Conservation (phyloP, 1,140 invertebrate genomes). For the Listronotus bonariensis region DNA sequence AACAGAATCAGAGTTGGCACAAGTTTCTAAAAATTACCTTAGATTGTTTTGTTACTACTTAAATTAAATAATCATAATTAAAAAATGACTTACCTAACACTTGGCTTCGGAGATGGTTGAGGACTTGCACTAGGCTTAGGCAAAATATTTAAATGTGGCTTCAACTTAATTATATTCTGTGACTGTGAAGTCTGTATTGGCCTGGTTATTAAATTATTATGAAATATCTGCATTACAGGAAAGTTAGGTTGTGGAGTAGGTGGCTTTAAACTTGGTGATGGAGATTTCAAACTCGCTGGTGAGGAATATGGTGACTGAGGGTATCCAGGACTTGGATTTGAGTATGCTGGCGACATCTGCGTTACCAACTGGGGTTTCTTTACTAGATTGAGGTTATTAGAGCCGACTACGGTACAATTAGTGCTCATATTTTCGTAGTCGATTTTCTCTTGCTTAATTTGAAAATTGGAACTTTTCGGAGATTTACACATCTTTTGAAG, state of each 20-base stretch:
- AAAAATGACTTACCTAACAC: slow-evolving; percentile 47
- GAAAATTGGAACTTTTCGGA: slow-evolving; percentile 50
- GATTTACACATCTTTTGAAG: slow-evolving; percentile 56
- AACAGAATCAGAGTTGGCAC: too few relatives aligned
- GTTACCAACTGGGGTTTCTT: slow-evolving; percentile 53
- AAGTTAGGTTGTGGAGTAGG: slow-evolving; percentile 52
- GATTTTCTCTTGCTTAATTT: slow-evolving; percentile 48
- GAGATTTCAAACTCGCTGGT: slow-evolving; percentile 53
- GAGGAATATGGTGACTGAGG: slow-evolving; percentile 52
- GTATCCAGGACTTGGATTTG: slow-evolving; percentile 49
- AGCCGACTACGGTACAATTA: slow-evolving; percentile 54
- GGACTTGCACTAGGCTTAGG: slow-evolving; percentile 54
- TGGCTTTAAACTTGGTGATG: slow-evolving; percentile 50
- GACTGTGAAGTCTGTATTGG: slow-evolving; percentile 47
- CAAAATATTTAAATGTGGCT: slow-evolving; percentile 55
- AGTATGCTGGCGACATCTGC: slow-evolving; percentile 52
- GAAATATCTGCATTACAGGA: slow-evolving; percentile 54
- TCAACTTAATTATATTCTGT: slow-evolving; percentile 54
- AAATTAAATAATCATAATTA: slow-evolving; percentile 2
- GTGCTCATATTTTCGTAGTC: slow-evolving; percentile 54
- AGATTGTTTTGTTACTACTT: too few relatives aligned
- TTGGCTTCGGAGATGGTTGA: slow-evolving; percentile 51
- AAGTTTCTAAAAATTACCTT: too few relatives aligned
- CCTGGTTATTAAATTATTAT: slow-evolving; percentile 48
- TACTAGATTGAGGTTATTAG: slow-evolving; percentile 54